Percentiles rank a stretch among this genome's conserved stretches.
These are phyloP conservation scores for Meteorus cinctellus DNA, from an alignment of 2,888 invertebrate species.

Conservation along the genomic window DNA sequence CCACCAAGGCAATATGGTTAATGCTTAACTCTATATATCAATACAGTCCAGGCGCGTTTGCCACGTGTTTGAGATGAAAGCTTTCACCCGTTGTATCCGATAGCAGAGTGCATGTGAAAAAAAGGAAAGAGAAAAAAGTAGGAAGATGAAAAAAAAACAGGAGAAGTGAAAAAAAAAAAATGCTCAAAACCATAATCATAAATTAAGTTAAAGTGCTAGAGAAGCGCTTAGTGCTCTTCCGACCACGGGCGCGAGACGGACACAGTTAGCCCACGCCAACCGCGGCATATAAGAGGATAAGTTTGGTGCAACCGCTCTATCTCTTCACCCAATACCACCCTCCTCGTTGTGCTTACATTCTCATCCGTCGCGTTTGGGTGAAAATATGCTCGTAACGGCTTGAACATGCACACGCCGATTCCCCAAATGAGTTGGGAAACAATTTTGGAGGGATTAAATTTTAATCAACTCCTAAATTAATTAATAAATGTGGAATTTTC, in stretches of 20 bases:
- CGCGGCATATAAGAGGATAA: conserved; percentile 47
- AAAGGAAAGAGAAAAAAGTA: conserved; percentile 44
- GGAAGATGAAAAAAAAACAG: conserved; percentile 24
- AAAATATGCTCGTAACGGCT: conserved; percentile 26
- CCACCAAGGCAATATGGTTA: conserved; percentile 1
- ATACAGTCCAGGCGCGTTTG: neutral
- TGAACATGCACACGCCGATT: conserved; percentile 16
- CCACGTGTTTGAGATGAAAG: conserved; percentile 38
- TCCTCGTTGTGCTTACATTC: neutral
- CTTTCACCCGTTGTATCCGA: conserved; percentile 42
- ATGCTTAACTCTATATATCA: neutral
- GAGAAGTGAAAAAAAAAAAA: conserved; percentile 48
- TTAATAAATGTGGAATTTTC: conserved; percentile 42
- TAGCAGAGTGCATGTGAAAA: conserved; percentile 36
- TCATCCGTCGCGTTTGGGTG: conserved; percentile 29
- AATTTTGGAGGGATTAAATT: conserved; percentile 51
- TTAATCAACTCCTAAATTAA: conserved; percentile 53
- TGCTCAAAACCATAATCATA: conserved; percentile 63
- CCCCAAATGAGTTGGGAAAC: conserved; percentile 43
- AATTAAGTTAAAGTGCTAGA: conserved; percentile 67
- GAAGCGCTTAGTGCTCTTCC: conserved; percentile 58
- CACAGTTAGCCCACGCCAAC: conserved; percentile 53
- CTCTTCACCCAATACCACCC: conserved; percentile 18
- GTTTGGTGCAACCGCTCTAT: conserved; percentile 40
- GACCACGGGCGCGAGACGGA: conserved; percentile 46